A percentile compares a stretch with the other conserved stretches of the same genome.
phyloP scores from a whole-genome alignment of 92 coral and sea anemone species.

The Umimayanthus chanpuru region DNA sequence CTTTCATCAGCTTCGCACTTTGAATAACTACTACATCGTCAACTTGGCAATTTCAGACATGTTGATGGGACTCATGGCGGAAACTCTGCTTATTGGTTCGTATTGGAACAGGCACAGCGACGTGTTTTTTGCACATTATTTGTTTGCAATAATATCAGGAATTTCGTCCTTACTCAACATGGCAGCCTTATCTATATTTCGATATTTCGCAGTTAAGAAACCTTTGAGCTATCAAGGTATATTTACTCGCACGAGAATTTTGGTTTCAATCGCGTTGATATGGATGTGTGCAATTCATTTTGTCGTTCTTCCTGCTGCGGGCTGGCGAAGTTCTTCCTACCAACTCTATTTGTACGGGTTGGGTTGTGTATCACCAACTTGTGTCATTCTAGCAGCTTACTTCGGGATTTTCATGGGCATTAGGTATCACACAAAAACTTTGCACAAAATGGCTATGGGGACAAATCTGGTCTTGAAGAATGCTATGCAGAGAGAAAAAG shows the following conservation, averaged over 20 bases:
- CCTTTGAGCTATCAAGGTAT: constrained; percentile 66
- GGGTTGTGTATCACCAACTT: constrained; percentile 74
- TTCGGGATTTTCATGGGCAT: constrained; percentile 68
- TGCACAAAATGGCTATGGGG: constrained; percentile 50
- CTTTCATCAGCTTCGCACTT: constrained; percentile 59
- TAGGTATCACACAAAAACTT: constrained; percentile 64
- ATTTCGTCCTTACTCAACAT: constrained; percentile 73
- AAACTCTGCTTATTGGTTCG: constrained; percentile 63
- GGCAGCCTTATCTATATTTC: constrained; percentile 68
- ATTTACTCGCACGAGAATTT: constrained; percentile 52
- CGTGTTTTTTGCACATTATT: constrained; percentile 68
- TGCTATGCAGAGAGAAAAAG: constrained; percentile 76
- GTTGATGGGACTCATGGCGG: constrained; percentile 76
- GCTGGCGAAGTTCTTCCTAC: constrained; percentile 55
- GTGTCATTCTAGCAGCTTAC: constrained; percentile 61
- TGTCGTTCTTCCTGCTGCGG: constrained; percentile 58
- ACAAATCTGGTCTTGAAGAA: constrained; percentile 64
- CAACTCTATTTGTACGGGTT: constrained; percentile 71
- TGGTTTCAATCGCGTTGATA: constrained; percentile 48
- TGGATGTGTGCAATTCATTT: constrained; percentile 67
- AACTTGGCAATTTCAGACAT: constrained; percentile 75
- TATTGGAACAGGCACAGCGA: constrained; percentile 62
- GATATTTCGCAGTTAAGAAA: constrained; percentile 69
- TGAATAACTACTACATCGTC: constrained; percentile 62
- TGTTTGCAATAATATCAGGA: constrained; percentile 76